Conservation (phyloP, 2,888 invertebrate genomes). For the Drosophila neotestacea region DNA sequence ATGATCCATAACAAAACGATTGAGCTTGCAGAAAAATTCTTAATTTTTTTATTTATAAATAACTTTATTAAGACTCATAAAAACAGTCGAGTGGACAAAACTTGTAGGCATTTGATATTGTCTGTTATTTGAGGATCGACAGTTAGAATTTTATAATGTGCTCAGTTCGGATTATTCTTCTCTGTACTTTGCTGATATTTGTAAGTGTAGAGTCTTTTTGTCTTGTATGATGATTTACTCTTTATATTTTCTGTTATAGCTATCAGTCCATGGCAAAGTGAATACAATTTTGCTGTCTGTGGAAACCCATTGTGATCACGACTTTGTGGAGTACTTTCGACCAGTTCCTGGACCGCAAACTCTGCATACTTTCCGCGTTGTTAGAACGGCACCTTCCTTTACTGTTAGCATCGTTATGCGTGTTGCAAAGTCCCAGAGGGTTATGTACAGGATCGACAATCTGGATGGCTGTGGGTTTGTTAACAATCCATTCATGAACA, state of each 20-base stretch:
- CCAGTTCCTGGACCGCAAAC: not conserved
- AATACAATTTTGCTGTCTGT: conserved; percentile 20
- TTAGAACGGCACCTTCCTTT: conserved; percentile 6
- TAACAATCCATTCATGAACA: conserved; percentile 38
- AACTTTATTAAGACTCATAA: not conserved
- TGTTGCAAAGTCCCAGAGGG: not conserved
- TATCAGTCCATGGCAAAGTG: not conserved
- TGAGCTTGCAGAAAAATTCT: not conserved
- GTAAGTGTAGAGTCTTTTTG: not conserved
- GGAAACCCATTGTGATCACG: conserved; percentile 43
- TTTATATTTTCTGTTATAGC: conserved; percentile 5
- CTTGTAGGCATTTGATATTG: not conserved
- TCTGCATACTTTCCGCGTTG: conserved; percentile 36
- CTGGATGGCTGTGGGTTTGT: conserved; percentile 50
- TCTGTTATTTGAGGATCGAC: not conserved
- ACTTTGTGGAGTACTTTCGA: conserved; percentile 45
- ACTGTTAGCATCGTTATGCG: conserved; percentile 22
- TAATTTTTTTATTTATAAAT: conserved; percentile 10
- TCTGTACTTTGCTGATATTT: conserved; percentile 6
- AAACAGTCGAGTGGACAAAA: not conserved
- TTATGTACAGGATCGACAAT: conserved; percentile 36
- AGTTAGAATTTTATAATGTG: conserved; percentile 19
- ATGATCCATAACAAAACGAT: conserved; percentile 16
- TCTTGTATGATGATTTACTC: no score
- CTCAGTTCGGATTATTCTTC: not conserved